Evolutionary conservation across 2,797 vertebrate genomes (phyloP).

Genomic region (Eulemur coronatus): DNA sequence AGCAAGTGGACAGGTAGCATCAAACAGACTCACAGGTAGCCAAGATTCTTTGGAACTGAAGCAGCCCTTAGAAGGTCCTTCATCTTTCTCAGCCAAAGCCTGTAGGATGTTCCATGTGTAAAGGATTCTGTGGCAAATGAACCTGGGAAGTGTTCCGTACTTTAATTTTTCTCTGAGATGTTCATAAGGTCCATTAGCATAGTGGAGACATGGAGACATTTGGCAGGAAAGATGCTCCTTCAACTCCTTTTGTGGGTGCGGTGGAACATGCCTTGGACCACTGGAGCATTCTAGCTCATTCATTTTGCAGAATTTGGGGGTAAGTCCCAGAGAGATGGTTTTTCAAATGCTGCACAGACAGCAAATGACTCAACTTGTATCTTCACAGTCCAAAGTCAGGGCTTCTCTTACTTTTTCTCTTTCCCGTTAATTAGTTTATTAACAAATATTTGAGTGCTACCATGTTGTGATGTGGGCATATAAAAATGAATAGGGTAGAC

Average conservation of each 20-base stretch:
- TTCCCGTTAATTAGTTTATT: not conserved
- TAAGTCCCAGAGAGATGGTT: not conserved
- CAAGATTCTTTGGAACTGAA: not conserved
- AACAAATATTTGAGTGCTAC: not conserved
- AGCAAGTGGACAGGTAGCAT: not conserved
- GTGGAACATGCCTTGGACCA: not conserved
- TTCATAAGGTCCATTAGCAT: not conserved
- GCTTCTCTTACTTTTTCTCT: not conserved
- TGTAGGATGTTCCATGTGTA: accelerated
- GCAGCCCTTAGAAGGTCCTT: not conserved
- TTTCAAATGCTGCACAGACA: not conserved
- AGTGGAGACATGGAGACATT: not conserved
- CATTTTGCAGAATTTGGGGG: not conserved
- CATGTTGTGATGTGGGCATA: not conserved
- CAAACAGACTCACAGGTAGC: not conserved
- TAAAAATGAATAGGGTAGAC: not conserved
- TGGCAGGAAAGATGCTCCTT: not conserved
- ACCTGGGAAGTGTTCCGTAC: not conserved
- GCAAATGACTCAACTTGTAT: not conserved
- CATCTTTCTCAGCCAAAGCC: not conserved
- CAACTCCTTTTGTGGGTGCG: not conserved
- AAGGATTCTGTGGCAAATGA: not conserved
- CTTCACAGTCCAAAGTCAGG: not conserved
- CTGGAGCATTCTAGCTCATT: not conserved
- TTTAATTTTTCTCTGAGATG: not conserved